Evolutionary conservation across 2,888 invertebrate genomes (phyloP).

Genomic region (Pseudoips prasinana): DNA sequence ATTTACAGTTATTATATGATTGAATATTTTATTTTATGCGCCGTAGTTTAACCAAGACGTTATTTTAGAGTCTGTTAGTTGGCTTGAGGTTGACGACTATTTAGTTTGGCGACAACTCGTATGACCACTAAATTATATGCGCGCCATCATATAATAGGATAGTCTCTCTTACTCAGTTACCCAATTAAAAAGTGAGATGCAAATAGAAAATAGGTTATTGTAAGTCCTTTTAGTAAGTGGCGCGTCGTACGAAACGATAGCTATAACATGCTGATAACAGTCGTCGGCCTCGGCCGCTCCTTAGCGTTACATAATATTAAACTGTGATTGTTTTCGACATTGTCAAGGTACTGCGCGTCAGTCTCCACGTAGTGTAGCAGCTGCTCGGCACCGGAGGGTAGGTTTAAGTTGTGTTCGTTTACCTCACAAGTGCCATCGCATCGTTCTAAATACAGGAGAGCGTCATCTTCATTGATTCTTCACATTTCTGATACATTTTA

Average conservation of each 20-base stretch:
- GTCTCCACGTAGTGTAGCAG: constrained; percentile 35
- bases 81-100: constrained; percentile 19
- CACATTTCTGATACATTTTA: constrained; percentile 7
- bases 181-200: too few relatives aligned
- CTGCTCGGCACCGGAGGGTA: constrained; percentile 40
- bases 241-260: too few relatives aligned
- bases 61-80: constrained; percentile 30
- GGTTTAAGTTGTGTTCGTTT: constrained; percentile 65
- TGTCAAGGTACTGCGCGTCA: constrained; percentile 59
- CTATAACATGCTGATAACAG: neutral
- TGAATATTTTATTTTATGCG: constrained; percentile 51
- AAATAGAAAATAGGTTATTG: too few relatives aligned
- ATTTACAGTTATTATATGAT: constrained; percentile 69
- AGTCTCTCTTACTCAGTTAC: too few relatives aligned
- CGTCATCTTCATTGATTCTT: constrained; percentile 15
- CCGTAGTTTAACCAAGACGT: constrained; percentile 35
- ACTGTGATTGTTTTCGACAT: constrained; percentile 67
- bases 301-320: constrained; percentile 36
- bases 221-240: too few relatives aligned
- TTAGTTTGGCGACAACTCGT: constrained; percentile 5
- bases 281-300: neutral
- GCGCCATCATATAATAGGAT: too few relatives aligned
- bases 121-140: too few relatives aligned
- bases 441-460: constrained; percentile 27
- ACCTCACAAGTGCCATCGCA: constrained; percentile 73